Evolutionary conservation across 2,888 invertebrate species (phyloP).

Genomic region (Scelioninae gen. 1): DNA sequence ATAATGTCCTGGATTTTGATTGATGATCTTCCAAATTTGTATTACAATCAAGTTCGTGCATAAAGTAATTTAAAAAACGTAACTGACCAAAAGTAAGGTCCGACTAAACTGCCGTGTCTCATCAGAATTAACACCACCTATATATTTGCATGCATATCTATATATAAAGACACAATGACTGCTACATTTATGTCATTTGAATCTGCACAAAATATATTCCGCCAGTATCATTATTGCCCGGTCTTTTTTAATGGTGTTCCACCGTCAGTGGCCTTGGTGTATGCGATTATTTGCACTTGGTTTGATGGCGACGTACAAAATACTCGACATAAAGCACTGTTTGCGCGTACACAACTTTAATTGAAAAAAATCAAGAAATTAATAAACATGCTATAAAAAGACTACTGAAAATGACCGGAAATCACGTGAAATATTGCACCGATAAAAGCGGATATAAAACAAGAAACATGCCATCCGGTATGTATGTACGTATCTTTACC

Average conservation of each 20-base stretch:
- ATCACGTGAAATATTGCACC: slow-evolving; percentile 1
- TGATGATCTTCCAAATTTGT: slow-evolving; percentile 24
- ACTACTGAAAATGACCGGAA: slow-evolving; percentile 1
- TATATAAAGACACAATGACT: slow-evolving; percentile 36
- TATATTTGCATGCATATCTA: slow-evolving; percentile 34
- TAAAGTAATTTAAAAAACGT: background rate
- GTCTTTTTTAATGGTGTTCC: slow-evolving; percentile 36
- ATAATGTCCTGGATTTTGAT: slow-evolving; percentile 5
- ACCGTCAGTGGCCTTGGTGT: slow-evolving; percentile 38
- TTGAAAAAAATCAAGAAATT: slow-evolving; percentile 3
- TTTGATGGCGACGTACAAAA: slow-evolving; percentile 20
- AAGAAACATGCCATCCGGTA: background rate
- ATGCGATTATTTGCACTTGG: slow-evolving; percentile 44
- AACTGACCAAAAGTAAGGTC: background rate
- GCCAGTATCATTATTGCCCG: slow-evolving; percentile 41
- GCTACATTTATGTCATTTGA: slow-evolving; percentile 46
- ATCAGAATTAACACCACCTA: slow-evolving; percentile 18
- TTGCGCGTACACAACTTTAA: slow-evolving; percentile 34
- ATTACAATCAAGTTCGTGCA: background rate
- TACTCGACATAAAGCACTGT: slow-evolving; percentile 39
- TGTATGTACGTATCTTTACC: background rate
- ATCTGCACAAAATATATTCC: slow-evolving; percentile 35
- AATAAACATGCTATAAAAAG: slow-evolving; percentile 1
- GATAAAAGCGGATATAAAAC: background rate
- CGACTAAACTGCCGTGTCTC: background rate